A percentile compares a stretch with the other conserved stretches of the same genome.
Evolutionary conservation across 2,113 vertebrate genomes (phyloP).

Genomic region (Gopherus flavomarginatus): DNA sequence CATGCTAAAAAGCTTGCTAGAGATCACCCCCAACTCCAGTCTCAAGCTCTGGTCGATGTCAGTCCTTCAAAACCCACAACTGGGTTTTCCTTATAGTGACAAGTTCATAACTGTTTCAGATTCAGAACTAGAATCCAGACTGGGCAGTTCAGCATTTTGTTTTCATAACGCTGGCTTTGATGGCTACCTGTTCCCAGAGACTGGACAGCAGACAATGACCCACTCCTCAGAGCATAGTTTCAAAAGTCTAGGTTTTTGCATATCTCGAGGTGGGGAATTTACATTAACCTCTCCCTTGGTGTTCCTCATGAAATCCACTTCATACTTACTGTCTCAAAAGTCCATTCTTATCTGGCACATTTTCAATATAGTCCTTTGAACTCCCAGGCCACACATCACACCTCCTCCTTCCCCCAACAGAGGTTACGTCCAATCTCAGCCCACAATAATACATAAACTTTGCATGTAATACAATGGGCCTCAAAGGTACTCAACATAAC

Average conservation of each 20-base stretch:
- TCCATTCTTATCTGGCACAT: not conserved
- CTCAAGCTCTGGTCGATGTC: not conserved
- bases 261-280: not conserved
- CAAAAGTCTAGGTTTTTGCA: not conserved
- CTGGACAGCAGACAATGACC: not conserved
- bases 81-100: not conserved
- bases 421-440: no score
- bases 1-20: not conserved
- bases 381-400: not conserved
- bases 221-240: not conserved
- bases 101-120: not conserved
- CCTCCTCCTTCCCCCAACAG: no score
- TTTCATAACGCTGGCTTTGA: no score
- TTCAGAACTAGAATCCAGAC: not conserved
- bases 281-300: not conserved
- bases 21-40: not conserved
- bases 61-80: not conserved
- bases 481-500: not conserved
- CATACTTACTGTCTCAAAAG: not conserved
- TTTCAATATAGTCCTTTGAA: not conserved
- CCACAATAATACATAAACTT: not conserved
- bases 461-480: not conserved
- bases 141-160: not conserved
- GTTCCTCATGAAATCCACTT: not conserved
- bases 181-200: no score